Conservation (phyloP, 1,140 invertebrate genomes). For the Anoplophora glabripennis region DNA sequence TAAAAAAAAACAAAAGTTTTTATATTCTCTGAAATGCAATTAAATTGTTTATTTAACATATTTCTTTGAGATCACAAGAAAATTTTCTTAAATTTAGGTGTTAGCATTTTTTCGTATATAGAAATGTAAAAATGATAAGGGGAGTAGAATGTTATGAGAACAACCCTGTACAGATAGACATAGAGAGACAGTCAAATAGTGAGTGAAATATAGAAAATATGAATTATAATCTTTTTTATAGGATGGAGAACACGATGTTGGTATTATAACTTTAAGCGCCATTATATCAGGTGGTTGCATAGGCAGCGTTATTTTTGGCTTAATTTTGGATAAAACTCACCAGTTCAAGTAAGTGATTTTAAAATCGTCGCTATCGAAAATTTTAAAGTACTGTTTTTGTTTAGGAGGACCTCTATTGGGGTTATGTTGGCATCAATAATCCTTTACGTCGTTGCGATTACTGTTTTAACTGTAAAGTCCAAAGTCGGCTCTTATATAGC, state of each 20-base stretch:
- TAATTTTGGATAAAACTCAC: conserved; percentile 40
- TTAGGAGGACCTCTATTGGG: neutral
- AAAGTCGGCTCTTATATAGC: neutral
- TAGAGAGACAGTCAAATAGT: too few relatives aligned
- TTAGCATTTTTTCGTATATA: too few relatives aligned
- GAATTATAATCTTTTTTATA: conserved; percentile 23
- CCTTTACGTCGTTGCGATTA: neutral
- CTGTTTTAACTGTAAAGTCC: neutral
- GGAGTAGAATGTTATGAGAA: too few relatives aligned
- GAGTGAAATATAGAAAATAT: conserved; percentile 4
- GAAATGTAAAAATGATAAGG: too few relatives aligned
- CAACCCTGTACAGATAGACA: too few relatives aligned
- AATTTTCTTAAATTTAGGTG: too few relatives aligned
- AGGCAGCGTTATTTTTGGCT: conserved; percentile 38
- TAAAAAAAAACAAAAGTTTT: too few relatives aligned
- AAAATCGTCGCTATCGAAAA: neutral
- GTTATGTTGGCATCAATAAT: neutral
- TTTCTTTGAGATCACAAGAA: too few relatives aligned
- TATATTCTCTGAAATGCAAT: too few relatives aligned
- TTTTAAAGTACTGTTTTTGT: neutral
- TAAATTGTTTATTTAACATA: too few relatives aligned
- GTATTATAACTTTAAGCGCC: conserved; percentile 29
- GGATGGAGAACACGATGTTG: conserved; percentile 31
- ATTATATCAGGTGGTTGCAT: conserved; percentile 37
- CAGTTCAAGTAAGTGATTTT: conserved; percentile 34